Evolutionary conservation across 2,797 vertebrate genomes (phyloP).

Genomic region (Scarus forsteni): DNA sequence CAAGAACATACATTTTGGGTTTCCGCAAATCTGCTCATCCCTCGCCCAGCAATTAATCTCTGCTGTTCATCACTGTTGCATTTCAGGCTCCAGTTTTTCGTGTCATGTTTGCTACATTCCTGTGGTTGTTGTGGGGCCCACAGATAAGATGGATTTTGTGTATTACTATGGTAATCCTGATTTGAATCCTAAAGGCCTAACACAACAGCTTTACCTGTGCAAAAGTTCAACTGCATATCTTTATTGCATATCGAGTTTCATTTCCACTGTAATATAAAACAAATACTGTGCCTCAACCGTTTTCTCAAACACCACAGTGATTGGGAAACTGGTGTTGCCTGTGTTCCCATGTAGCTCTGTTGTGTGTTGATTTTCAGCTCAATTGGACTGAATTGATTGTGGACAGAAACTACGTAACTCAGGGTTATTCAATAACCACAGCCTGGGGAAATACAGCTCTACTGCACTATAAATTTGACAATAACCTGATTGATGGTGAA

Average conservation of each 20-base stretch:
- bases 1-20: background rate
- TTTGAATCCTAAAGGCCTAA: constrained; percentile 37
- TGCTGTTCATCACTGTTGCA: background rate
- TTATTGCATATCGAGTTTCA: background rate
- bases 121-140: constrained; percentile 3
- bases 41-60: background rate
- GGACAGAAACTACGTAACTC: constrained; percentile 53
- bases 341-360: constrained; percentile 49
- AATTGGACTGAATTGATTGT: constrained; percentile 66
- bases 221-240: constrained; percentile 12
- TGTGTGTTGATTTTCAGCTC: constrained; percentile 72
- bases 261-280: constrained; percentile 11
- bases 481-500: constrained; percentile 51
- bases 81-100: background rate
- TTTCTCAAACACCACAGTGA: background rate
- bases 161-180: constrained; percentile 19
- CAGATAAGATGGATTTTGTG: constrained; percentile 36
- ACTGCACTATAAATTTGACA: constrained; percentile 51
- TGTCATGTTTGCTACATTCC: background rate
- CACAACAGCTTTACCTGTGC: constrained; percentile 4
- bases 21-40: background rate
- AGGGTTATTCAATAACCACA: constrained; percentile 57
- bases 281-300: constrained; percentile 5
- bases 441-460: constrained; percentile 40
- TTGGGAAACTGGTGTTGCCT: constrained; percentile 29